These are phyloP conservation scores for Muscicapa adusta DNA, from an alignment of 2,113 vertebrate species.

Conservation along the genomic window DNA sequence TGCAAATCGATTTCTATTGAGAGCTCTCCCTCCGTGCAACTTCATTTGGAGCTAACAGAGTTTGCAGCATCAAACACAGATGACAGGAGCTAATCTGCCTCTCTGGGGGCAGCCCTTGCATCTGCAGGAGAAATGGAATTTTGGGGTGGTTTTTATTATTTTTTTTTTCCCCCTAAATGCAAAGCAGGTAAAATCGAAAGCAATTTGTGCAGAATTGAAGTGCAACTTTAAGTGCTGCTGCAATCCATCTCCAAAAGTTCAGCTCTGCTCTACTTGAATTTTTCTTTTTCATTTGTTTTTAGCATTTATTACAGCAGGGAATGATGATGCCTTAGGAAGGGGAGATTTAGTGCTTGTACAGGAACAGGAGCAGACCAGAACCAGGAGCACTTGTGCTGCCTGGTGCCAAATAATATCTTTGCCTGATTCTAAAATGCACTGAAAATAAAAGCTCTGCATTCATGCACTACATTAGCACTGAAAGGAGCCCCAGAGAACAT, in stretches of 20 bases:
- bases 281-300: neutral
- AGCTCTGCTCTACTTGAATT: neutral
- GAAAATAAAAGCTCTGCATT: constrained; percentile 20
- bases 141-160: neutral
- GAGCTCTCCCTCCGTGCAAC: constrained; percentile 9
- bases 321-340: neutral
- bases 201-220: neutral
- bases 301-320: neutral
- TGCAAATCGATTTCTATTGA: constrained; percentile 46
- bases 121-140: neutral
- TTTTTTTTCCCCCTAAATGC: neutral
- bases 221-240: neutral
- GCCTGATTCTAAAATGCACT: neutral
- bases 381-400: neutral
- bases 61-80: neutral
- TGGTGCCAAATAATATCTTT: neutral
- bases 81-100: constrained; percentile 12
- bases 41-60: constrained; percentile 20
- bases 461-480: neutral
- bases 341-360: neutral
- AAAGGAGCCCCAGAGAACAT: neutral
- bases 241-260: neutral
- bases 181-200: constrained; percentile 21
- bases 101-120: neutral
- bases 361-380: neutral